Conservation (phyloP, 2,888 invertebrate species). For the Bedellia somnulentella region DNA sequence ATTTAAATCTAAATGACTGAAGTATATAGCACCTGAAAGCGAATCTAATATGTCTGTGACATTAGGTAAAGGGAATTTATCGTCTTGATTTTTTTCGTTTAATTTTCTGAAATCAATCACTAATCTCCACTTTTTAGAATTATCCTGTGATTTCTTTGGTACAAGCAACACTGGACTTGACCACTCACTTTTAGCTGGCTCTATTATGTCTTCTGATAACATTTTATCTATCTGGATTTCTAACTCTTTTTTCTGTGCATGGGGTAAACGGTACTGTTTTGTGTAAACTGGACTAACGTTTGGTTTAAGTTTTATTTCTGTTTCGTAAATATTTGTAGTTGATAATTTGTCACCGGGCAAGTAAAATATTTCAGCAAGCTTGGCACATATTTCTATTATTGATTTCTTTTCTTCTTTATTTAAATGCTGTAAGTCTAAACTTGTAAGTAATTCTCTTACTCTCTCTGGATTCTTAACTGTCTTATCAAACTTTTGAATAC, state of each 20-base stretch:
- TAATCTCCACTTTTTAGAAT: background rate
- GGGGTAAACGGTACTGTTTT: conserved; percentile 1
- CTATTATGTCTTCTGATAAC: background rate
- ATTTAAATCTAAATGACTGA: background rate
- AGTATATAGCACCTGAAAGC: background rate
- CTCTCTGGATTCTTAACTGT: background rate
- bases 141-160: background rate
- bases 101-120: conserved; percentile 1
- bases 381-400: conserved; percentile 1
- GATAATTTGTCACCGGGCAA: too few relatives aligned
- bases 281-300: conserved; percentile 1
- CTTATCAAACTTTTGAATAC: background rate
- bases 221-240: background rate
- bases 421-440: background rate
- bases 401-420: background rate
- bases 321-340: too few relatives aligned
- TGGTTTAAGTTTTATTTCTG: background rate
- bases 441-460: background rate
- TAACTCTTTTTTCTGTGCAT: background rate
- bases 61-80: conserved; percentile 3
- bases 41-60: conserved; percentile 2
- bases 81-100: background rate
- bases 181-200: background rate
- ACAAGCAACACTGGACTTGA: conserved; percentile 1
- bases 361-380: conserved; percentile 1